phyloP scores from a whole-genome alignment of 2,797 vertebrate genomes.

The Enteromius afrohamiltoni region DNA sequence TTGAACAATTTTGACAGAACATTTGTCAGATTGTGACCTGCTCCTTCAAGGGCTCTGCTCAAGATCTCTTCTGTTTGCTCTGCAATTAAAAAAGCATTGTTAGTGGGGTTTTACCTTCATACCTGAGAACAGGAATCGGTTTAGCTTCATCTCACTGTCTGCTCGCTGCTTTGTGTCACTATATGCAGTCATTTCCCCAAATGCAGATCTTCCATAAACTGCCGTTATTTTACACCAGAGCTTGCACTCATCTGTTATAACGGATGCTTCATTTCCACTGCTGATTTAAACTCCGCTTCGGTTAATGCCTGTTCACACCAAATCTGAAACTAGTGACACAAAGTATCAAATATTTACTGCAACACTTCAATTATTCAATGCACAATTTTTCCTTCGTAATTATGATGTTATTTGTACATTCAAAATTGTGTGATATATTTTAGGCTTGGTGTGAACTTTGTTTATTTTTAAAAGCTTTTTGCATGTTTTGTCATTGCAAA shows the following conservation, averaged over 20 bases:
- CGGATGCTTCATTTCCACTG: background rate
- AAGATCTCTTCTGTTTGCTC: background rate
- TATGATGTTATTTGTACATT: background rate
- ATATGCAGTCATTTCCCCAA: conserved; percentile 3
- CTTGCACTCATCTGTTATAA: conserved; percentile 46
- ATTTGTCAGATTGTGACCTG: background rate
- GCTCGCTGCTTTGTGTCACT: conserved; percentile 17
- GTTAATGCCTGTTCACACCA: conserved; percentile 9
- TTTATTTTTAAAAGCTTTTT: background rate
- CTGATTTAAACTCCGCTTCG: conserved; percentile 3
- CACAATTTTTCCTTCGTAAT: background rate
- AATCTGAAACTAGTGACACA: background rate
- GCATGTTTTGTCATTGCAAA: conserved; percentile 4
- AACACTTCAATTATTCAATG: background rate
- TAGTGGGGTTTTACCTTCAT: conserved; percentile 4
- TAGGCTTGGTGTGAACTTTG: background rate
- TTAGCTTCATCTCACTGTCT: conserved; percentile 4
- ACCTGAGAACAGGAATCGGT: conserved; percentile 29
- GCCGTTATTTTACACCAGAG: conserved; percentile 38
- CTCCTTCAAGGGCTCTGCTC: background rate
- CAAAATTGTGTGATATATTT: background rate
- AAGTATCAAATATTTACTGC: background rate
- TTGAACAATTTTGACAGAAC: background rate
- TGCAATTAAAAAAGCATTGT: background rate
- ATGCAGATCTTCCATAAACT: conserved; percentile 16